Evolutionary conservation across 1,140 invertebrate genomes (phyloP).

Genomic region (Hyposmocoma kahamanoa): DNA sequence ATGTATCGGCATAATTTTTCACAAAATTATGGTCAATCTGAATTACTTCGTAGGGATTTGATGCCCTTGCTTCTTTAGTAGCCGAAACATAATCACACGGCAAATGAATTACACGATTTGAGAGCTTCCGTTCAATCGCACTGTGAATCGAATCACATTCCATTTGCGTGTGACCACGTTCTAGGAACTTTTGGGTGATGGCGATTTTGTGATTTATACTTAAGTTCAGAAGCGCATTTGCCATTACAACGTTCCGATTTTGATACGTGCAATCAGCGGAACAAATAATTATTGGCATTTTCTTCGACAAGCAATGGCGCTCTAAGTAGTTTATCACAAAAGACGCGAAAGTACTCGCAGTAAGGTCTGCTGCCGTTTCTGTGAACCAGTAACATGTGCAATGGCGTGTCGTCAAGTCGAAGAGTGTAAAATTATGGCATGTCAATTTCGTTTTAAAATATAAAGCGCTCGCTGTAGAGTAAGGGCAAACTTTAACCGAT

Average conservation of each 20-base stretch:
- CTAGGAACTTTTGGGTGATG: slow-evolving; percentile 51
- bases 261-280: slow-evolving; percentile 32
- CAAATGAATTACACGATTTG: slow-evolving; percentile 6
- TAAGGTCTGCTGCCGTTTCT: slow-evolving; percentile 41
- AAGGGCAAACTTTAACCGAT: slow-evolving; percentile 38
- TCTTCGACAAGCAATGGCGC: slow-evolving; percentile 1
- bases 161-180: slow-evolving; percentile 59
- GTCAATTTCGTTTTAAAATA: slow-evolving; percentile 61
- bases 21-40: not conserved
- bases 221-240: slow-evolving; percentile 23
- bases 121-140: slow-evolving; percentile 10
- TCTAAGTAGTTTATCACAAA: slow-evolving; percentile 28
- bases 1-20: slow-evolving; percentile 2
- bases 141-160: slow-evolving; percentile 46
- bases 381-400: slow-evolving; percentile 44
- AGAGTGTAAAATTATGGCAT: slow-evolving; percentile 60
- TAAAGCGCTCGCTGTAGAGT: slow-evolving; percentile 36
- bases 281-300: slow-evolving; percentile 22
- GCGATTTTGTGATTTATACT: slow-evolving; percentile 16
- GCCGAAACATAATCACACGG: not conserved
- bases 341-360: slow-evolving; percentile 36
- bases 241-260: slow-evolving; percentile 36
- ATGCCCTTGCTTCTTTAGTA: not conserved
- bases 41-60: not conserved
- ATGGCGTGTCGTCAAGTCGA: slow-evolving; percentile 32